A percentile compares a stretch with the other conserved stretches of the same genome.
Evolutionary conservation across 2,888 invertebrate species (phyloP).

Genomic region (Drosophila histrio): DNA sequence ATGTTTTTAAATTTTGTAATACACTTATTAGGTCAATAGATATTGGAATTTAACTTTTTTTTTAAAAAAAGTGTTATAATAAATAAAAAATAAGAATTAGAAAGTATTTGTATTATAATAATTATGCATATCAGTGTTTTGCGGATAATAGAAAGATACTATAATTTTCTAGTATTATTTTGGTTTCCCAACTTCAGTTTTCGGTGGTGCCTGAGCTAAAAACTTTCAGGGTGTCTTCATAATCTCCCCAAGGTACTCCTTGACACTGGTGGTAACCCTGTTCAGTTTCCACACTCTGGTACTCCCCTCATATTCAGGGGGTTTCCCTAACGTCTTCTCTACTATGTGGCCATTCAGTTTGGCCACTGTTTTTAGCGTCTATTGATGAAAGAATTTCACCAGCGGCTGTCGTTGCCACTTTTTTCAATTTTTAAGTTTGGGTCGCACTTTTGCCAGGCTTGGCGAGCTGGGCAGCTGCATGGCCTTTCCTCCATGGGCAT

Average conservation of each 20-base stretch:
- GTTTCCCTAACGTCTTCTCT: not conserved
- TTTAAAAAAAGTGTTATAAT: too few relatives aligned
- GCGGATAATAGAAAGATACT: too few relatives aligned
- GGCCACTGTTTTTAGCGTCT: slow-evolving; percentile 28
- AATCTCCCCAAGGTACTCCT: not conserved
- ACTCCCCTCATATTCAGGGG: not conserved
- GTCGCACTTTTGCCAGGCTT: not conserved
- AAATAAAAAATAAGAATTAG: too few relatives aligned
- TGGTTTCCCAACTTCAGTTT: too few relatives aligned
- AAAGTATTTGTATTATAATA: too few relatives aligned
- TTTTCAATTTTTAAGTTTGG: slow-evolving; percentile 63
- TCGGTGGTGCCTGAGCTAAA: too few relatives aligned
- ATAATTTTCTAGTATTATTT: too few relatives aligned
- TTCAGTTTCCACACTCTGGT: not conserved
- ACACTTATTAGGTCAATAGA: too few relatives aligned
- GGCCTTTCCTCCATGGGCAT: slow-evolving; percentile 26
- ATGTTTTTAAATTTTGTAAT: too few relatives aligned
- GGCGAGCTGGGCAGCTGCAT: slow-evolving; percentile 32
- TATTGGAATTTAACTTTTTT: too few relatives aligned
- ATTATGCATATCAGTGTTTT: too few relatives aligned
- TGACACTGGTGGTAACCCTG: slow-evolving; percentile 5
- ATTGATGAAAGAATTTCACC: slow-evolving; percentile 75
- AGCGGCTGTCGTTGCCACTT: slow-evolving; percentile 57
- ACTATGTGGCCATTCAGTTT: slow-evolving; percentile 13
- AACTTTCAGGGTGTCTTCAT: too few relatives aligned